These are phyloP conservation scores for Uropetala carovei DNA, from an alignment of 2,888 invertebrate species.

Conservation along the genomic window DNA sequence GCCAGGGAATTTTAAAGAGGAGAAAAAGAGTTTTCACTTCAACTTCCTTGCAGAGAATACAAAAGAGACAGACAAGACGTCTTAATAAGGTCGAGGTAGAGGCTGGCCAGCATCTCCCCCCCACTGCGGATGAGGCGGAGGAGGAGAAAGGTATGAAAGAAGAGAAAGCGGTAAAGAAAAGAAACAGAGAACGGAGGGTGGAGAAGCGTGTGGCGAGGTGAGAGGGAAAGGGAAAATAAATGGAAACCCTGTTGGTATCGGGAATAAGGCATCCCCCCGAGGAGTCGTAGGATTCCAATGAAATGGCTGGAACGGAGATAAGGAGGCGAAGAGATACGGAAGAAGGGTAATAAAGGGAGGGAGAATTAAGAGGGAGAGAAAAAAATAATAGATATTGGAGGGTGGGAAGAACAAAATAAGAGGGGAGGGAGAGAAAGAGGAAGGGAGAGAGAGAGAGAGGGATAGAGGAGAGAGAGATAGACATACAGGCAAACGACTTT, in stretches of 20 bases:
- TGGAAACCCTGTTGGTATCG: neutral
- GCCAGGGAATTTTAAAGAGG: neutral
- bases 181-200: neutral
- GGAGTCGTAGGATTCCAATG: neutral
- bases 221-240: neutral
- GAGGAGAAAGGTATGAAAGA: neutral
- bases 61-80: neutral
- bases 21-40: neutral
- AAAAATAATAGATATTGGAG: neutral
- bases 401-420: neutral
- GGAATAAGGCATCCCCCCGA: neutral
- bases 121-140: neutral
- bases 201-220: neutral
- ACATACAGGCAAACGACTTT: too few relatives aligned
- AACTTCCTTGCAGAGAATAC: neutral
- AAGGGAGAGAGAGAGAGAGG: too few relatives aligned
- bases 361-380: neutral
- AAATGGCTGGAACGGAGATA: conserved; percentile 20
- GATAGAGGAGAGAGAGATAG: too few relatives aligned
- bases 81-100: neutral
- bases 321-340: neutral
- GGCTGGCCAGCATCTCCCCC: neutral
- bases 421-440: neutral
- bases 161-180: neutral
- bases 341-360: neutral